Evolutionary conservation across 2,888 invertebrate species (phyloP).

Genomic region (Monoplex corrugatus): DNA sequence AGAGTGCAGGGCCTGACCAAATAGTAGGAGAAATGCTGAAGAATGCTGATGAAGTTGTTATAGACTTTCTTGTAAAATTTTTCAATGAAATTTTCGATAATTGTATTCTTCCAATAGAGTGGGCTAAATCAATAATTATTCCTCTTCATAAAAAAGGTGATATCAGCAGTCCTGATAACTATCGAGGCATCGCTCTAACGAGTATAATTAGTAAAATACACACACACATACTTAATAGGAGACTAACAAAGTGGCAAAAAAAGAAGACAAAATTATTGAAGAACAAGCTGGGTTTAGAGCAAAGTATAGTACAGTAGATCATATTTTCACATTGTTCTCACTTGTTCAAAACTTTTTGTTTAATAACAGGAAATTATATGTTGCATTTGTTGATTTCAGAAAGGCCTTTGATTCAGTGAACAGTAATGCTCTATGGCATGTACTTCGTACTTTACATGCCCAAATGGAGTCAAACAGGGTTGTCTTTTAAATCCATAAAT

Average conservation of each 20-base stretch:
- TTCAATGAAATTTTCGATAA: not conserved
- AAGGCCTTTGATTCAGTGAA: too few species aligned
- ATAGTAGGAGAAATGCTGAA: not conserved
- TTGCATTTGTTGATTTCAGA: too few species aligned
- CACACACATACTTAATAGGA: not conserved
- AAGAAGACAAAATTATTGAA: not conserved
- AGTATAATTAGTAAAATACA: too few species aligned
- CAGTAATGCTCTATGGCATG: too few species aligned
- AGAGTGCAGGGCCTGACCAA: not conserved
- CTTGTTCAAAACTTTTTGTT: not conserved
- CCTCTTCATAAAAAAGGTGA: not conserved
- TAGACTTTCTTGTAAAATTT: not conserved
- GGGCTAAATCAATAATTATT: not conserved
- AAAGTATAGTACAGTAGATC: not conserved
- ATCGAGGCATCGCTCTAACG: not conserved
- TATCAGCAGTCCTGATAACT: not conserved
- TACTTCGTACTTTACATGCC: too few species aligned
- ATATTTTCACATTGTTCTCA: not conserved
- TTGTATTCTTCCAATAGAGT: not conserved
- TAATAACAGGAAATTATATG: not conserved
- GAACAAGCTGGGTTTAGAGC: not conserved
- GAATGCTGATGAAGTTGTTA: not conserved
- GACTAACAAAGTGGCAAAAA: not conserved
- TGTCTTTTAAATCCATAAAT: too few species aligned
- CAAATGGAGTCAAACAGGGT: too few species aligned